Percentiles rank a stretch among this genome's conserved stretches.
Conservation (phyloP, 2,113 vertebrate genomes). For the Empidonax traillii region DNA sequence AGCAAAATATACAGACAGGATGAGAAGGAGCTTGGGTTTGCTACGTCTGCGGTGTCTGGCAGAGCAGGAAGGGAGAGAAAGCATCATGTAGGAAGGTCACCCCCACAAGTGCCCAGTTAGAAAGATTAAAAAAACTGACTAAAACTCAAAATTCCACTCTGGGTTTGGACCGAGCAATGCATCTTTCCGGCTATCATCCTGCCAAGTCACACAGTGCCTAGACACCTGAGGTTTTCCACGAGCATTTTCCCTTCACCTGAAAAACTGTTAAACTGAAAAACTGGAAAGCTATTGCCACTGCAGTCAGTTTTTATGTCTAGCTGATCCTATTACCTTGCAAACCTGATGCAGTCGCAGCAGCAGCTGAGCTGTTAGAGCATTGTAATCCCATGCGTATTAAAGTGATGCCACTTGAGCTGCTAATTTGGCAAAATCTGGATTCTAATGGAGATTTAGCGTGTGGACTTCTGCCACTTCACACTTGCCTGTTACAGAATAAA, state of each 20-base stretch:
- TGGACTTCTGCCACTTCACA: background rate
- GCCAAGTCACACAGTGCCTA: background rate
- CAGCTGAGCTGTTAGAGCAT: background rate
- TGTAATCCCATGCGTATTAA: accelerated
- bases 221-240: accelerated
- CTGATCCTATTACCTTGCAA: background rate
- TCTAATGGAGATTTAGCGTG: background rate
- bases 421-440: background rate
- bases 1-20: background rate
- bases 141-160: background rate
- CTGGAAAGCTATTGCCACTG: background rate
- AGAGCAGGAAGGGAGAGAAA: background rate
- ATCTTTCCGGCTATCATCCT: background rate
- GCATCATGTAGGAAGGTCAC: background rate
- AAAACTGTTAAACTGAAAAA: background rate
- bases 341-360: background rate
- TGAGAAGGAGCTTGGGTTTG: background rate
- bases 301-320: background rate
- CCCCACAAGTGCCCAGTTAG: background rate
- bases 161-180: accelerated
- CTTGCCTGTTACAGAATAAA: background rate
- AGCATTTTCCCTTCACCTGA: background rate
- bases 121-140: background rate
- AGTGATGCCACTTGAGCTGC: background rate
- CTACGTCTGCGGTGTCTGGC: background rate